Conservation (phyloP, 2,797 vertebrate species). For the Pagetopsis macropterus region DNA sequence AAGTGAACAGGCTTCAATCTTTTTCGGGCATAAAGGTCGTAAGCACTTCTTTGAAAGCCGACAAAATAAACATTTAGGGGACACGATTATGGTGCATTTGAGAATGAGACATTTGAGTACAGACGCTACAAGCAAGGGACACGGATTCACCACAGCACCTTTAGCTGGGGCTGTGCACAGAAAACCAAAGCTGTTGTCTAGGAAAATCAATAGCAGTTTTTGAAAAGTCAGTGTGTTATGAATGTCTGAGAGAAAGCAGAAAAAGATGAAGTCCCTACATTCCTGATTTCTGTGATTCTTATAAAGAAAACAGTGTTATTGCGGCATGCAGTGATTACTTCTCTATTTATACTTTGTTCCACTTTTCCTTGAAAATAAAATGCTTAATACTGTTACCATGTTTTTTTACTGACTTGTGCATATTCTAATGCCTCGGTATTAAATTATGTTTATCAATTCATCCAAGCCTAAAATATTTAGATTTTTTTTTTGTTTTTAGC, state of each 20-base stretch:
- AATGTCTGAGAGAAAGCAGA: conserved; percentile 3
- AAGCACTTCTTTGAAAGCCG: not conserved
- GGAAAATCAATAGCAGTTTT: not conserved
- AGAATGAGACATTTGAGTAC: not conserved
- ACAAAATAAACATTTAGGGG: not conserved
- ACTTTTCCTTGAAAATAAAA: not conserved
- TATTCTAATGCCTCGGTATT: not conserved
- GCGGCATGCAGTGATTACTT: not conserved
- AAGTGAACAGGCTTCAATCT: not conserved
- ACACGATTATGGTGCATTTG: not conserved
- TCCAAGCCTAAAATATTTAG: conserved; percentile 2
- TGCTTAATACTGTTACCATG: not conserved
- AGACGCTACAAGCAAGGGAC: not conserved
- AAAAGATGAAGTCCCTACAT: not conserved
- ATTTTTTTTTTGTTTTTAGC: not conserved
- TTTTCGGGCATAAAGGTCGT: not conserved
- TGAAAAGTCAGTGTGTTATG: not conserved
- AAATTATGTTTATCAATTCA: not conserved
- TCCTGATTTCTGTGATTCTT: not conserved
- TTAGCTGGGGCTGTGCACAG: not conserved
- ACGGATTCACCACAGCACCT: not conserved
- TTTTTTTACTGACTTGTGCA: not conserved
- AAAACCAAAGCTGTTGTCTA: not conserved
- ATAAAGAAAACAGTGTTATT: not conserved
- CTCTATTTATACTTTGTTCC: not conserved